phyloP scores from a whole-genome alignment of 2,888 invertebrate genomes.

The Cephus pygmeus region DNA sequence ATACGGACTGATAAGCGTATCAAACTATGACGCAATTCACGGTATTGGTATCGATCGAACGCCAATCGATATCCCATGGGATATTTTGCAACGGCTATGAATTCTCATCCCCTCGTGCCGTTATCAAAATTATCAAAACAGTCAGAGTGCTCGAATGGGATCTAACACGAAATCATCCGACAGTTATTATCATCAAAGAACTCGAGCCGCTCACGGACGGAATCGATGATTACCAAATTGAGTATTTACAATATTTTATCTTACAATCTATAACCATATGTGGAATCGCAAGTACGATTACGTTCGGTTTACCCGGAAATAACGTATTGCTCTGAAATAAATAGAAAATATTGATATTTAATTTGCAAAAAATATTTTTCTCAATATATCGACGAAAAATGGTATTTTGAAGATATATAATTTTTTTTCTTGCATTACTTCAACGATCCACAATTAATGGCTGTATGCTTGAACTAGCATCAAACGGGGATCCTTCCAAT shows the following conservation, averaged over 20 bases:
- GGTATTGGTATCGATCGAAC: neutral
- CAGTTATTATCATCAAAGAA: slow-evolving; percentile 57
- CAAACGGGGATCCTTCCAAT: slow-evolving; percentile 1
- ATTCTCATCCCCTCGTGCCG: neutral
- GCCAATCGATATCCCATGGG: neutral
- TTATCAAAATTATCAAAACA: neutral
- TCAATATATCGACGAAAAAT: neutral
- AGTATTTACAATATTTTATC: neutral
- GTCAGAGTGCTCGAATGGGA: slow-evolving; percentile 44
- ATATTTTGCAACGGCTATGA: neutral
- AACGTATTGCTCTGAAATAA: neutral
- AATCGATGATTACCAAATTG: neutral
- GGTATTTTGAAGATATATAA: too few relatives aligned
- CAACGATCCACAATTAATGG: neutral
- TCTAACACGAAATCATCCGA: slow-evolving; percentile 55
- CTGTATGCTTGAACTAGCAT: neutral
- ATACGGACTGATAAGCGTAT: neutral
- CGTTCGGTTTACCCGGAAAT: neutral
- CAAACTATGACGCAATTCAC: neutral
- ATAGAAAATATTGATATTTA: neutral
- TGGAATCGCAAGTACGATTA: neutral
- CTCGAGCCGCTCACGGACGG: slow-evolving; percentile 36
- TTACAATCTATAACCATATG: too few relatives aligned
- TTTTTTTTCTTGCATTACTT: neutral
- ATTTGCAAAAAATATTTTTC: neutral